Evolutionary conservation across 2,113 vertebrate species (phyloP).

Genomic region (Rhodinocichla rosea): DNA sequence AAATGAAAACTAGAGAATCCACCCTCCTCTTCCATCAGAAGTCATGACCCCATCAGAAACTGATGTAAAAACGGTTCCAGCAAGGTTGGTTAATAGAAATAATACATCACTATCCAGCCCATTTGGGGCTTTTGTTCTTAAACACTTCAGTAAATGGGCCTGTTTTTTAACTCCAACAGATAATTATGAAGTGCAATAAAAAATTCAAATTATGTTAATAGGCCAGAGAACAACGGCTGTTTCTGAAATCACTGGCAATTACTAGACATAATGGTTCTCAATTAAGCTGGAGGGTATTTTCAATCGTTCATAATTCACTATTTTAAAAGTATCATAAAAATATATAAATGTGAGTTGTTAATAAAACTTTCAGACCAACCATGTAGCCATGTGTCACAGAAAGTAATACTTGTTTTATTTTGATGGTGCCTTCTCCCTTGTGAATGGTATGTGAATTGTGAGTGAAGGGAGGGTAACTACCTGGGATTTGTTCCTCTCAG

Average conservation of each 20-base stretch:
- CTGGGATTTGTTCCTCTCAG: not conserved
- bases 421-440: not conserved
- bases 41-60: constrained; percentile 14
- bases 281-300: constrained; percentile 96
- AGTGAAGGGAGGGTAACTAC: constrained; percentile 47
- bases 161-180: constrained; percentile 78
- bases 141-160: constrained; percentile 68
- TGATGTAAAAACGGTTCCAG: not conserved
- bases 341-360: constrained; percentile 70
- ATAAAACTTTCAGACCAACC: constrained; percentile 73
- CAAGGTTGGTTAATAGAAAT: constrained; percentile 9
- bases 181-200: constrained; percentile 87
- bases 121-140: constrained; percentile 64
- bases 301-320: constrained; percentile 74
- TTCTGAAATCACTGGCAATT: constrained; percentile 97
- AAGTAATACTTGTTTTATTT: constrained; percentile 5
- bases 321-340: constrained; percentile 79
- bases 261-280: constrained; percentile 95
- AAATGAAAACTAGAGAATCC: not conserved
- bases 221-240: constrained; percentile 91
- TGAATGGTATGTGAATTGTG: not conserved
- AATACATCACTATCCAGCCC: constrained; percentile 43
- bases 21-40: not conserved
- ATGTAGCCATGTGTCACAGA: not conserved
- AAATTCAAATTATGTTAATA: constrained; percentile 98